phyloP scores from a whole-genome alignment of 2,113 vertebrate genomes.

The Manacus vitellinus region DNA sequence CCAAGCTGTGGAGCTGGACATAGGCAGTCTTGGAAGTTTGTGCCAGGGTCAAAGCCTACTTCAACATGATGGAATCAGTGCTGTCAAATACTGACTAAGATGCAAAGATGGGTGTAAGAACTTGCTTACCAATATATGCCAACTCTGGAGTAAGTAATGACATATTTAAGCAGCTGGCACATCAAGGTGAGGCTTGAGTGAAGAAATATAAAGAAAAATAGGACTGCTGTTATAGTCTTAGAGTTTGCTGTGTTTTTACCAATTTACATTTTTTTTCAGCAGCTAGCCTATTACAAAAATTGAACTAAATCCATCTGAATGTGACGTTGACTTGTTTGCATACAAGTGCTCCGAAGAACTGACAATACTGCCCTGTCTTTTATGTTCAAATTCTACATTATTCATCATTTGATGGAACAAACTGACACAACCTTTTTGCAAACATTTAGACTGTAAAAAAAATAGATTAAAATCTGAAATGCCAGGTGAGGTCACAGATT shows the following conservation, averaged over 20 bases:
- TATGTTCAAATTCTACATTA: background rate
- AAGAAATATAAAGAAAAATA: background rate
- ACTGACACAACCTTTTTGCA: slow-evolving; percentile 61
- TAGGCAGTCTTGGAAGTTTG: background rate
- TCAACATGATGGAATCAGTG: rapidly evolving
- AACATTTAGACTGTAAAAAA: slow-evolving; percentile 49
- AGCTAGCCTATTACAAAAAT: background rate
- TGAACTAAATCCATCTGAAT: background rate
- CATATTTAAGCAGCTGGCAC: background rate
- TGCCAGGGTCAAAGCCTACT: background rate
- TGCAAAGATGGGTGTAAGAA: background rate
- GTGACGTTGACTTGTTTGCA: background rate
- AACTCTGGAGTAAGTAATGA: background rate
- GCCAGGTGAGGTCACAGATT: slow-evolving; percentile 53
- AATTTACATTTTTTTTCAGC: background rate
- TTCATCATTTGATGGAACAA: slow-evolving; percentile 45
- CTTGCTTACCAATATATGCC: background rate
- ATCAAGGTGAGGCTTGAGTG: background rate
- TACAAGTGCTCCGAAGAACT: background rate
- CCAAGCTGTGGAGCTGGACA: rapidly evolving
- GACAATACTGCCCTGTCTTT: background rate
- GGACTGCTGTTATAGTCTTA: background rate
- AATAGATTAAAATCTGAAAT: slow-evolving; percentile 56
- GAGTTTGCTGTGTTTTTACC: background rate
- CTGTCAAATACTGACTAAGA: background rate